Conservation (phyloP, 2,797 vertebrate genomes). For the Sandelia bainsii region DNA sequence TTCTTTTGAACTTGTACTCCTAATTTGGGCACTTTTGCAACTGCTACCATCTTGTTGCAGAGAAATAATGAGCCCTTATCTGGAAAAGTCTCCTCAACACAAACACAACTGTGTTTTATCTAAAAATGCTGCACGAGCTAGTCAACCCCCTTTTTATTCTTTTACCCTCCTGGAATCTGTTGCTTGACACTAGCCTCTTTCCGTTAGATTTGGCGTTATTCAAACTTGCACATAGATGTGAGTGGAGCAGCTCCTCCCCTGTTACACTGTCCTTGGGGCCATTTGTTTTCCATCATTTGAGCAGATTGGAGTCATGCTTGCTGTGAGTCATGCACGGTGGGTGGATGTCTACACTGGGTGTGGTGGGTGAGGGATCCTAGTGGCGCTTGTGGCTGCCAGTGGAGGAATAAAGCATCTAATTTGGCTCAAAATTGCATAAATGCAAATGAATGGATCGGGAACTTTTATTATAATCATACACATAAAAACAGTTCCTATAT, state of each 20-base stretch:
- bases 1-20: constrained; percentile 5
- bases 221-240: constrained; percentile 58
- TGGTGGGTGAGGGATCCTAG: constrained; percentile 70
- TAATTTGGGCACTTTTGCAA: constrained; percentile 13
- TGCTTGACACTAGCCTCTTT: constrained; percentile 43
- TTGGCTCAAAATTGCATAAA: constrained; percentile 62
- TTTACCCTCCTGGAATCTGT: constrained; percentile 31
- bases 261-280: constrained; percentile 60
- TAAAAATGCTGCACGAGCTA: constrained; percentile 18
- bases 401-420: constrained; percentile 62
- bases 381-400: constrained; percentile 54
- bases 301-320: constrained; percentile 70
- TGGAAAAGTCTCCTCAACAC: constrained; percentile 29
- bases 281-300: constrained; percentile 76
- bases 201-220: constrained; percentile 61
- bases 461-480: constrained; percentile 46
- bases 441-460: constrained; percentile 59
- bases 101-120: constrained; percentile 34
- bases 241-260: constrained; percentile 58
- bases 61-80: constrained; percentile 31
- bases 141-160: constrained; percentile 13
- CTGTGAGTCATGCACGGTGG: constrained; percentile 81
- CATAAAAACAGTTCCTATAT: constrained; percentile 33
- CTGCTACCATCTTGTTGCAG: background rate
- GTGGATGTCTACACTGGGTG: constrained; percentile 78